A percentile compares a stretch with the other conserved stretches of the same genome.
phyloP scores from a whole-genome alignment of 2,113 vertebrate genomes.

The Marmota flaviventris region DNA sequence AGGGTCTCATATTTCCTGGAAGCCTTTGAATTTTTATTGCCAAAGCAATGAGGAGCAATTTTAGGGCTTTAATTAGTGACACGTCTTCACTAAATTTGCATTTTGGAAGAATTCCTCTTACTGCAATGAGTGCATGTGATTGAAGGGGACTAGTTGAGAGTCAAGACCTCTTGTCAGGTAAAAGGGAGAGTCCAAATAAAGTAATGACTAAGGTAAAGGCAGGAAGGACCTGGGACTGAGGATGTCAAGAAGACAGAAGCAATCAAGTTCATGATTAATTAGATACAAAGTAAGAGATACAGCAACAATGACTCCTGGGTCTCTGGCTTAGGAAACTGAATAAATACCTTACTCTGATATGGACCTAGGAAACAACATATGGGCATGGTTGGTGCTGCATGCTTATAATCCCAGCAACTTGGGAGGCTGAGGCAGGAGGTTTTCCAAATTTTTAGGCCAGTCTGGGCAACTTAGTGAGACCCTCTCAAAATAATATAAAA shows the following conservation, averaged over 20 bases:
- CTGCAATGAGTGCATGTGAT: not conserved
- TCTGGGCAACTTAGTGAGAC: no score
- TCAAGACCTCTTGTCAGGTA: not conserved
- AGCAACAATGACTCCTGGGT: not conserved
- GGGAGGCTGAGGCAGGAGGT: no score
- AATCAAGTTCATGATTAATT: not conserved
- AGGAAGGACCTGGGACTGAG: not conserved
- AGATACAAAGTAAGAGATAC: not conserved
- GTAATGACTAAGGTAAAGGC: not conserved
- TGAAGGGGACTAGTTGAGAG: not conserved
- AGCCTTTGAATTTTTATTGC: no score
- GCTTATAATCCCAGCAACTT: no score
- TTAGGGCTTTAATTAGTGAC: no score
- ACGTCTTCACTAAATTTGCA: not conserved
- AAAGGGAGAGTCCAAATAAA: not conserved
- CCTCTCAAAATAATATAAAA: no score
- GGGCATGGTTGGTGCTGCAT: no score
- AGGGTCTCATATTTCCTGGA: not conserved
- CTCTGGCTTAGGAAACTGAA: not conserved
- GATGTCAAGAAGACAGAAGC: not conserved
- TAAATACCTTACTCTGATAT: not conserved
- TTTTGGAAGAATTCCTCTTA: not conserved
- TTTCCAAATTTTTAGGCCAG: no score
- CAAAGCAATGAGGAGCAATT: no score
- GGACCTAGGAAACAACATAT: not conserved